phyloP scores from a whole-genome alignment of 1,140 invertebrate species.

The Thaumetopoea pityocampa region DNA sequence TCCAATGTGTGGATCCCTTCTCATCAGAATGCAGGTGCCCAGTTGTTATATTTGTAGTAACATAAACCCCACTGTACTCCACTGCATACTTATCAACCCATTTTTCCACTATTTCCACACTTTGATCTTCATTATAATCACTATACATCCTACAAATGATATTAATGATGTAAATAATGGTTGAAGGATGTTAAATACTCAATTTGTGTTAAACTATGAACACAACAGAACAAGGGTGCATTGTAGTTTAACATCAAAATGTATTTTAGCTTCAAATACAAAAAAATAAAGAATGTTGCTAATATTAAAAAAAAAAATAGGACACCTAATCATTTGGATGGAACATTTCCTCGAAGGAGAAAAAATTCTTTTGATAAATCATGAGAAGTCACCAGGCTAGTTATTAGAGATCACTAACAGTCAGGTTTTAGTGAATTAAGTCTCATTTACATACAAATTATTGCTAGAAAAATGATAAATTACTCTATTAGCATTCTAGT shows the following conservation, averaged over 20 bases:
- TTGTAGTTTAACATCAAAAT: neutral
- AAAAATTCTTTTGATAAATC: no score
- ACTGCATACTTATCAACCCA: constrained; percentile 82
- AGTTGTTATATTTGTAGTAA: constrained; percentile 69
- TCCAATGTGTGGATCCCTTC: constrained; percentile 84
- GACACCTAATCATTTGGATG: no score
- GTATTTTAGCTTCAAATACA: no score
- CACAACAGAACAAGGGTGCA: neutral
- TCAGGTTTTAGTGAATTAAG: no score
- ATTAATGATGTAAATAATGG: neutral
- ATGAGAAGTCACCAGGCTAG: no score
- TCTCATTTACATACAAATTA: no score
- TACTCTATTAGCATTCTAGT: no score
- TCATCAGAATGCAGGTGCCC: constrained; percentile 78
- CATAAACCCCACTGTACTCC: constrained; percentile 85
- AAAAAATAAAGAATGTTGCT: no score
- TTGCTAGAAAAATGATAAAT: no score
- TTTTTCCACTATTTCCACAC: constrained; percentile 81
- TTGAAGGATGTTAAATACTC: neutral
- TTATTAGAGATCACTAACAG: no score
- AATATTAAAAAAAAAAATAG: no score
- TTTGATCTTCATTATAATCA: constrained; percentile 92
- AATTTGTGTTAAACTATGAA: constrained; percentile 8
- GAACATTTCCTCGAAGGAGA: no score
- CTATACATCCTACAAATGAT: constrained; percentile 84